phyloP scores from a whole-genome alignment of 2,888 invertebrate genomes.

The Aleiodes leptofemur region DNA sequence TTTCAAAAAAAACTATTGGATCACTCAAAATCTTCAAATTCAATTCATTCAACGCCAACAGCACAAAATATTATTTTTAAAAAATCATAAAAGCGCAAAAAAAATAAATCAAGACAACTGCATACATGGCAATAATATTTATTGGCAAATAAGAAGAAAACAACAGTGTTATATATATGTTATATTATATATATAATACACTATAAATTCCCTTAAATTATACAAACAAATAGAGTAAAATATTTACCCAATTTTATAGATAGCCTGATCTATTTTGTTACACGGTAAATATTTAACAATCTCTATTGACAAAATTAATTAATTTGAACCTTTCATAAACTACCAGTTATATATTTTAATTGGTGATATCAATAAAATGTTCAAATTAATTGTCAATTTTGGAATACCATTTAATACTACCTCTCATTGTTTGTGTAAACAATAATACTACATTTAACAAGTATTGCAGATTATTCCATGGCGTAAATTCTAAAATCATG shows the following conservation, averaged over 20 bases:
- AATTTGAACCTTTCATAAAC: neutral
- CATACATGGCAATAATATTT: conserved; percentile 73
- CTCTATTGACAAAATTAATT: neutral
- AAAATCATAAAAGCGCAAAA: conserved; percentile 66
- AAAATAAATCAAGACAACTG: conserved; percentile 73
- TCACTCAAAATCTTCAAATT: neutral
- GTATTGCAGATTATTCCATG: conserved; percentile 14
- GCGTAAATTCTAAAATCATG: neutral
- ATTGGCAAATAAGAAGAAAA: conserved; percentile 67
- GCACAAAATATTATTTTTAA: conserved; percentile 4
- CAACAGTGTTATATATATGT: conserved; percentile 59
- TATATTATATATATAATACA: conserved; percentile 61
- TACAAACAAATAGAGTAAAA: conserved; percentile 59
- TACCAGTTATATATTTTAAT: conserved; percentile 12
- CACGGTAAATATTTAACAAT: conserved; percentile 21
- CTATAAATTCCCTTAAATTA: conserved; percentile 68
- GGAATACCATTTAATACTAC: conserved; percentile 28
- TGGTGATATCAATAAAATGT: conserved; percentile 11
- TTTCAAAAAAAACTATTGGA: neutral
- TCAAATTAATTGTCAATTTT: conserved; percentile 18
- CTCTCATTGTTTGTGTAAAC: neutral
- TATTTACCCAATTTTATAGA: conserved; percentile 42
- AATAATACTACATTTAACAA: conserved; percentile 4
- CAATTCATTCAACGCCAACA: conserved; percentile 8
- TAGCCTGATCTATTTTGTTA: conserved; percentile 41